Percentiles rank a stretch among this genome's conserved stretches.
phyloP scores from a whole-genome alignment of 2,113 vertebrate genomes.

The Neoarius graeffei region DNA sequence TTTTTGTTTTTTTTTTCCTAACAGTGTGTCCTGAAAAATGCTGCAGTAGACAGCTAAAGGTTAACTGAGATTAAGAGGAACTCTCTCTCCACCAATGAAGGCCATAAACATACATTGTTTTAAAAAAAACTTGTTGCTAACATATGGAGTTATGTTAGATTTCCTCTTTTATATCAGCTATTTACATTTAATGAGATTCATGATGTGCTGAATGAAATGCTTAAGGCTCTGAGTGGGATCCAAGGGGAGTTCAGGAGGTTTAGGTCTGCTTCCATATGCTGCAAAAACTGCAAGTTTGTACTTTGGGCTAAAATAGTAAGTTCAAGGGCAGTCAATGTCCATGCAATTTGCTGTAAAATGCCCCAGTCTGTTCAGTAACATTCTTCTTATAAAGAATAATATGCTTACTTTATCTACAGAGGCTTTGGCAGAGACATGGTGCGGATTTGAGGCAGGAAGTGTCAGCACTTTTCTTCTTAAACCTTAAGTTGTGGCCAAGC shows the following conservation, averaged over 20 bases:
- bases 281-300: slow-evolving; percentile 21
- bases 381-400: slow-evolving; percentile 18
- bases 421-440: slow-evolving; percentile 31
- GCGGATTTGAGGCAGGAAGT: slow-evolving; percentile 44
- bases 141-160: neutral
- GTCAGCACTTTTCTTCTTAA: slow-evolving; percentile 57
- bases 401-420: slow-evolving; percentile 29
- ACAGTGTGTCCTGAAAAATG: neutral
- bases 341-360: slow-evolving; percentile 19
- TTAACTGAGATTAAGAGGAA: neutral
- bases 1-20: neutral
- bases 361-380: slow-evolving; percentile 10
- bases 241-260: slow-evolving; percentile 10
- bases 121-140: neutral
- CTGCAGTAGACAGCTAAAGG: neutral
- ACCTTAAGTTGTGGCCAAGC: slow-evolving; percentile 32
- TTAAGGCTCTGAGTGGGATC: slow-evolving; percentile 11
- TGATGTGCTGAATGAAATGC: neutral
- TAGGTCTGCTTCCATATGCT: slow-evolving; percentile 23
- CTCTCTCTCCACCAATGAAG: neutral
- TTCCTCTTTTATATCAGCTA: neutral
- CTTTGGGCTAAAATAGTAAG: slow-evolving; percentile 22
- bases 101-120: neutral
- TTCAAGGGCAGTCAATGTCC: slow-evolving; percentile 9
- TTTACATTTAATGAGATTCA: slow-evolving; percentile 7